Base-by-base conservation (phyloP, 2,797 vertebrate genomes). In the Leptodactylus fallax region DNA sequence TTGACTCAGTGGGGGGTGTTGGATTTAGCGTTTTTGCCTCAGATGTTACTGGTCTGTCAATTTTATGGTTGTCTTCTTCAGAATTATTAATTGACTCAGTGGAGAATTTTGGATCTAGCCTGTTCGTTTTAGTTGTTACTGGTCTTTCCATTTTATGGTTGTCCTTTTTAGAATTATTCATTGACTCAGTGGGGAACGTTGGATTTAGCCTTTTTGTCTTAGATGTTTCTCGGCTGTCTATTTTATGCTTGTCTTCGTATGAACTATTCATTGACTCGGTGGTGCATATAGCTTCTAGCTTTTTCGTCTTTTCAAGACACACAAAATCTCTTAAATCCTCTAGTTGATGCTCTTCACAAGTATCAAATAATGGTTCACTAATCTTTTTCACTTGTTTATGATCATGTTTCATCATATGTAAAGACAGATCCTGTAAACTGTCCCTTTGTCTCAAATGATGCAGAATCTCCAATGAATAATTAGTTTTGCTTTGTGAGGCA, bases 11-110 rank as follows among this genome's bases (percentile, higher is more conserved):
- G 23, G 53, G n/a, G n/a, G n/a, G n/a, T 53, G 12, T 12, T 53
- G 51, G 51, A 53, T 53, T 8, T 12, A 53, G 51, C 51, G 2
- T 53, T 53, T 53, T 9, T 12, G 12, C 12, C 51, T 92, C 91
- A n/a, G 88, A 78, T 25, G n/a, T 55, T 10, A 71, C 49, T 36
- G 1, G 56, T 83, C 53, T 74, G 9, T 21, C 14, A 1, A 49
- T 25, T 23, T 51, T 25, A 21, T 16, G 10, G 55, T 36, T 21
- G 19, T 9, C 27, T 5, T 56, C 82, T 56, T 82, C 17, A 17
- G 0, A 25, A 19, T 16, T 49, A 49, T 55, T 51, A n/a, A 49
- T 36, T 21, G 65, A 10, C 65, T 71, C 65, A 16, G 13, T 27
- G 23, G 53, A 25, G 7, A 16, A 6, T n/a, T 21, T 8, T 78